Base-by-base conservation (phyloP, 2,888 invertebrate genomes). In the Apoda limacodes region DNA sequence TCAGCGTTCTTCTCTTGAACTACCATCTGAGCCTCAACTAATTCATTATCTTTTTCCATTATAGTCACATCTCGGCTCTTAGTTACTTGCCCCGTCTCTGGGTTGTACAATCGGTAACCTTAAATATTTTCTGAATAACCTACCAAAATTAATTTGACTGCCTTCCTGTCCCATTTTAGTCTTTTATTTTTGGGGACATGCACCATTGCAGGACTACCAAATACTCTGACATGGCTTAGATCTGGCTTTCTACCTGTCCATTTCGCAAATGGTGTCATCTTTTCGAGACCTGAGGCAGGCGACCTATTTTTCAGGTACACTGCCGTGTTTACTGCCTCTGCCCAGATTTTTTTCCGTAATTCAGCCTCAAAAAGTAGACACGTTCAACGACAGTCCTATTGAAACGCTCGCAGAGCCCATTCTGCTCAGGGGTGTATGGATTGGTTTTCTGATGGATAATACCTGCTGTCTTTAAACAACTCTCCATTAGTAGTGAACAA, bases 391-490 rank as follows among this genome's bases (percentile, higher is more conserved):
- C 9, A n/a, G 43, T 39, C 9, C 44, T 28, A 23, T 45, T 43
- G 9, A 24, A 21, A 5, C 44, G 12, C 13, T 46, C 43, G 3
- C 10, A 39, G 4, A 46, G 17, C 4, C 43, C 46, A 40, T 44
- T 46, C 9, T 50, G 48, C 22, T 49, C 32, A 1, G 44, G 46
- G 5, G 46, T 45, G 22, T 46, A 28, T 3, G 38, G 23, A 22
- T 42, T 45, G 0, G 39, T 45, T 13, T 34, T 45, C 14, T 48
- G 46, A 42, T 49, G 45, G n/a, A n/a, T n/a, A n/a, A n/a, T n/a
- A n/a, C n/a, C n/a, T n/a, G n/a, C n/a, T n/a, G n/a, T n/a, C n/a
- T 33, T 40, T 14, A 47, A 23, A 13, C 13, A 46, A 10, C 9
- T 19, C 6, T 45, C 37, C 34, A 48, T 36, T 15, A 37, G 30